Conservation (phyloP, 2,113 vertebrate genomes). For the Stigmatopora nigra region DNA sequence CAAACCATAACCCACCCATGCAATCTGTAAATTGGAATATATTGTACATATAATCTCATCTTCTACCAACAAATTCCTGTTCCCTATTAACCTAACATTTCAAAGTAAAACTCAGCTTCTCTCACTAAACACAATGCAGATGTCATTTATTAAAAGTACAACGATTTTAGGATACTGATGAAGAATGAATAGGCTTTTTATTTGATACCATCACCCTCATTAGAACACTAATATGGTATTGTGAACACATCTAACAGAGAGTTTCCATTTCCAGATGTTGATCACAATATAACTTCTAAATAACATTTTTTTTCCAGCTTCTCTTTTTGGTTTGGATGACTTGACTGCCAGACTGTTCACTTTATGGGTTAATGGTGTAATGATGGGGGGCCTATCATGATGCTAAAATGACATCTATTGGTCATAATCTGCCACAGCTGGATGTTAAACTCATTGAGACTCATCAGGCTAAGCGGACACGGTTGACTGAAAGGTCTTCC, state of each 20-base stretch:
- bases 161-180: slow-evolving; percentile 10
- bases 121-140: slow-evolving; percentile 32
- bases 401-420: slow-evolving; percentile 63
- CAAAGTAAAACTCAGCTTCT: slow-evolving; percentile 33
- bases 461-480: slow-evolving; percentile 68
- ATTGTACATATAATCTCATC: slow-evolving; percentile 57
- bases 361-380: slow-evolving; percentile 49
- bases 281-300: slow-evolving; percentile 45
- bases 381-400: slow-evolving; percentile 55
- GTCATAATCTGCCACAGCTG: slow-evolving; percentile 46
- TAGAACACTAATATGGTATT: slow-evolving; percentile 12
- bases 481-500: slow-evolving; percentile 62
- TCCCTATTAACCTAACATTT: slow-evolving; percentile 47
- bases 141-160: slow-evolving; percentile 19
- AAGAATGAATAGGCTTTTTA: slow-evolving; percentile 16
- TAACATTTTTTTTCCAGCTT: slow-evolving; percentile 4
- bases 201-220: slow-evolving; percentile 17
- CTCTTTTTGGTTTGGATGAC: slow-evolving; percentile 36
- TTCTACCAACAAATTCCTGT: slow-evolving; percentile 47
- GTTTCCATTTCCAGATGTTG: slow-evolving; percentile 45
- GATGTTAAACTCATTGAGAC: slow-evolving; percentile 66
- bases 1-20: slow-evolving; percentile 48
- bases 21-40: slow-evolving; percentile 61
- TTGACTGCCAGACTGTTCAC: slow-evolving; percentile 56
- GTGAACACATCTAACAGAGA: slow-evolving; percentile 12